Evolutionary conservation across 2,888 invertebrate genomes (phyloP), one percentile per base, ranked within the genome.

Genomic region (Megastigmus dorsalis): DNA sequence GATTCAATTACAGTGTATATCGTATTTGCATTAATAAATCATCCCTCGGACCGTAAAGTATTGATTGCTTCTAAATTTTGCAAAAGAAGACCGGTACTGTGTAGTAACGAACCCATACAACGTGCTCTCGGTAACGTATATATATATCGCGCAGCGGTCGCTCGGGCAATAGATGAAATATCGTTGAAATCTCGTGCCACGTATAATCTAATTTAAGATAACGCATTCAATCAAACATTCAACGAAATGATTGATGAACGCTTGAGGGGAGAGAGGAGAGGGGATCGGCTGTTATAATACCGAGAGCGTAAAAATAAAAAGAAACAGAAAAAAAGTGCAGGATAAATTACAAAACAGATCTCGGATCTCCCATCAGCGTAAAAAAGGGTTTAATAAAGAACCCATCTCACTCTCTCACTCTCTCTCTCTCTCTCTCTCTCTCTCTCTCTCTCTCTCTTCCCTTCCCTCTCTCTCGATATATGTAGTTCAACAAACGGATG

Each of bases 171-270:
- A 73, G 57, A 71, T 72, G 66, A 62, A 63, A 65, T 69, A 70
- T 68, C 74, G 69, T 70, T 26, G 65, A 59, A 52, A 60, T 45
- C 69, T 74, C 74, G 70, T 74, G 59, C 69, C 45, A 57, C 65
- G 57, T 71, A n/a, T n/a, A 75, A 75, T 75, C 75, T 75, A 75
- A 75, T 75, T 75, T 71, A 43, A 75, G 71, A 75, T 75, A 75
- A 75, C 67, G 71, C 71, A 71, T 75, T 75, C 75, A 71, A 75
- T 75, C 75, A 75, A 71, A 71, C 48, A 68, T 75, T 62, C 66
- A 75, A 50, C 63, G 26, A 60, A 57, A 52, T 75, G 75, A 75
- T 75, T 75, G 75, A 75, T 75, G 75, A 71, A 75, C 48, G 48
- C 7, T 26, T n/a, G n/a, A n/a, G n/a, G n/a, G n/a, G n/a, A n/a